phyloP scores from a whole-genome alignment of 1,140 invertebrate species.

The Lamellibrachia luymesi region DNA sequence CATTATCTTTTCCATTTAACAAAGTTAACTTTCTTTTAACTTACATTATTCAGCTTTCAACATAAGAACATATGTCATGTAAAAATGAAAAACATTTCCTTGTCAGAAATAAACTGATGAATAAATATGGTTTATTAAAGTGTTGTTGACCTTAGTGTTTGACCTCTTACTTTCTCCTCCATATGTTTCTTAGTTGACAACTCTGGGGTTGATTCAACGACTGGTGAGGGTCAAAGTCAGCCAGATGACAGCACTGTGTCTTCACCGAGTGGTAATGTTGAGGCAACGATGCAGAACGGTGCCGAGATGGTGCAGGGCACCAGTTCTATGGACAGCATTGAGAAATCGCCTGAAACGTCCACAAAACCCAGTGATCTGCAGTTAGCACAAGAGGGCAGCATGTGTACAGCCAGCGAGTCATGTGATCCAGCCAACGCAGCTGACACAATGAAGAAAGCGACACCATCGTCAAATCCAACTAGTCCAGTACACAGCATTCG shows the following conservation, averaged over 20 bases:
- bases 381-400: neutral
- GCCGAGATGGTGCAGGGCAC: neutral
- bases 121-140: neutral
- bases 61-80: neutral
- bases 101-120: neutral
- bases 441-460: neutral
- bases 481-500: constrained; percentile 47
- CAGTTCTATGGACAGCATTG: neutral
- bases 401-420: neutral
- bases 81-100: neutral
- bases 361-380: neutral
- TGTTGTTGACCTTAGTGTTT: neutral
- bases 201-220: neutral
- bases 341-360: neutral
- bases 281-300: neutral
- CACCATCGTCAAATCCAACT: neutral
- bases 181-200: neutral
- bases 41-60: neutral
- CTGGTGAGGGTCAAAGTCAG: neutral
- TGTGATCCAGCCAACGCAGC: neutral
- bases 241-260: neutral
- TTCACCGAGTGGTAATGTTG: neutral
- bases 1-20: neutral
- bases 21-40: neutral
- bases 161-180: neutral